Percentiles rank a stretch among this genome's conserved stretches.
phyloP scores from a whole-genome alignment of 1,140 invertebrate genomes.

The Hyles euphorbiae region DNA sequence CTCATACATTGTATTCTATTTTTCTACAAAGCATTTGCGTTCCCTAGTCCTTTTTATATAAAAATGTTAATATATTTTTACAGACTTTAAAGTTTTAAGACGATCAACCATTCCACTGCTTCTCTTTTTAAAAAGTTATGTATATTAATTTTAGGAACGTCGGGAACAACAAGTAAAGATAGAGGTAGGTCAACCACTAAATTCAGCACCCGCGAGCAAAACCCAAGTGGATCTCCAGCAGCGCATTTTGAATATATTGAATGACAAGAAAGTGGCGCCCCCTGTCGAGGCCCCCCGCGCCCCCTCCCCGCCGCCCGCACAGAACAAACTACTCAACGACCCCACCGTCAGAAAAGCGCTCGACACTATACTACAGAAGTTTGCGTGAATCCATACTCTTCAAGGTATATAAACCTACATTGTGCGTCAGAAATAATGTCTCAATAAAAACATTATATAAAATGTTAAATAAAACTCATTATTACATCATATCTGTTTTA shows the following conservation, averaged over 20 bases:
- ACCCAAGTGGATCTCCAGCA: conserved; percentile 87
- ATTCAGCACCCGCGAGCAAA: conserved; percentile 63
- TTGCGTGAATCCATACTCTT: conserved; percentile 27
- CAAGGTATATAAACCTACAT: not conserved
- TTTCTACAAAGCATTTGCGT: no score
- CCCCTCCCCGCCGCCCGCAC: conserved; percentile 28
- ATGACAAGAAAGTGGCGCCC: conserved; percentile 68
- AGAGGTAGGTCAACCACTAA: conserved; percentile 79
- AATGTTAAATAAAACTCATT: conserved; percentile 14
- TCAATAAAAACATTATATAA: no score
- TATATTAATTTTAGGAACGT: conserved; percentile 75
- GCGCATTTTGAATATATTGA: conserved; percentile 89
- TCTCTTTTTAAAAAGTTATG: not conserved
- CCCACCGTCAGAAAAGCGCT: conserved; percentile 85
- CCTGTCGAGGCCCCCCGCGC: conserved; percentile 20
- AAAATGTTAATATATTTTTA: not conserved
- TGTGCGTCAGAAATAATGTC: not conserved
- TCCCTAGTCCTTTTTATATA: not conserved
- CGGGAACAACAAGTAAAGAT: conserved; percentile 83
- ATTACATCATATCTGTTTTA: conserved; percentile 33
- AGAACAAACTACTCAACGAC: conserved; percentile 78
- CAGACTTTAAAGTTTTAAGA: no score
- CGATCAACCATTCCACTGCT: no score
- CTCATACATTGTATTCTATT: no score
- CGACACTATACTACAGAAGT: conserved; percentile 81